Evolutionary conservation across 2,797 vertebrate genomes (phyloP), one percentile per base, ranked within the genome.

Genomic region (Microcaecilia unicolor): DNA sequence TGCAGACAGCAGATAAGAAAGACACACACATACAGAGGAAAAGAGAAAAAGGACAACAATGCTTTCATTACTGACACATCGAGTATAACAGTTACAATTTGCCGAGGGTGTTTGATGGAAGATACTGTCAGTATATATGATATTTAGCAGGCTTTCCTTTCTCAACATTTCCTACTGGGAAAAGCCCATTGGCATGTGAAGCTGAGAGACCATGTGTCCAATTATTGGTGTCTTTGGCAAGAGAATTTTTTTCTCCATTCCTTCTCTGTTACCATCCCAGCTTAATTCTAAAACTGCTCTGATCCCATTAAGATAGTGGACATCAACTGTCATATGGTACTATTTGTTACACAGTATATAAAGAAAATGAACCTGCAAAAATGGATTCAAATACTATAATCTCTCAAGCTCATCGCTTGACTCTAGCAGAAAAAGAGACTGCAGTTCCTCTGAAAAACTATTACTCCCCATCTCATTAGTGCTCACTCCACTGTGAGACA

Each of bases 1-100:
- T 39, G 1, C 8, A 19, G 48, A 21, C 16, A 38, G 24, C 15
- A 27, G 26, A 57, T 56, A 32, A 48, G 31, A n/a, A 48, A 28
- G 39, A 48, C 35, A 53, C 36, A 15, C 9, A n/a, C 19, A n/a
- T n/a, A 31, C 6, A 3, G 15, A 5, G 10, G 14, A 23, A 12
- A 28, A 37, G 34, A 48, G 30, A 24, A 17, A n/a, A 24, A 31
- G 33, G 22, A 11, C 27, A 24, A 3, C 15, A 31, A 3, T 15
- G 6, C 2, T 26, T 14, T 36, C 24, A 5, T 32, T 58, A 11
- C n/a, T 44, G 44, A 25, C 33, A 21, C 12, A 37, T 17, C 15
- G 38, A 29, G 34, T 35, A 26, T 9, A 12, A 15, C 6, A 4
- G 15, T 46, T 7, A 13, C 26, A 12, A 30, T 47, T n/a, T 25